phyloP scores from a whole-genome alignment of 2,797 vertebrate species.

The Psittacula derbiana region DNA sequence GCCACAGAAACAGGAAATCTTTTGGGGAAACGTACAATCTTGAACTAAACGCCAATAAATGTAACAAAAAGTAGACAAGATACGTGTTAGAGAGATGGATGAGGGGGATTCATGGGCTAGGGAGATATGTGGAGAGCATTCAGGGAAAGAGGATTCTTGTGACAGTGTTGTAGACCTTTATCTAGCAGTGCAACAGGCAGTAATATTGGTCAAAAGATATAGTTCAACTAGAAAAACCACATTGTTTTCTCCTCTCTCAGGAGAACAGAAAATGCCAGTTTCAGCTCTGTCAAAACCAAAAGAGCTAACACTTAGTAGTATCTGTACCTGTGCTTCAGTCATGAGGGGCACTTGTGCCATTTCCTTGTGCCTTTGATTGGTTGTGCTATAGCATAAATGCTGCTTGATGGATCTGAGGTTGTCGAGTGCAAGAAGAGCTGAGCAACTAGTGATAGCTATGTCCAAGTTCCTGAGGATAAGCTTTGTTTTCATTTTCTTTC shows the following conservation, averaged over 20 bases:
- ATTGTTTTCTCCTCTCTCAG: background rate
- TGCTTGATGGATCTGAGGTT: background rate
- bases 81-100: background rate
- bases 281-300: background rate
- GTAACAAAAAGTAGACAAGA: background rate
- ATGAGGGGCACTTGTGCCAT: background rate
- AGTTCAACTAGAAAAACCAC: background rate
- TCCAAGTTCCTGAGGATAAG: background rate
- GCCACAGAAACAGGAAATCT: conserved; percentile 9
- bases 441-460: background rate
- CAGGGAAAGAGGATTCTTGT: background rate
- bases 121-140: background rate
- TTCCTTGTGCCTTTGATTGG: background rate
- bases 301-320: background rate
- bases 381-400: background rate
- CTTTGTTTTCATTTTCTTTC: background rate
- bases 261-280: background rate
- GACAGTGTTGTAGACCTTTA: background rate
- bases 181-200: background rate
- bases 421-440: background rate
- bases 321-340: background rate
- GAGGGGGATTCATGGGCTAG: background rate
- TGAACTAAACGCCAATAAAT: conserved; percentile 37
- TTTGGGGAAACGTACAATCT: background rate
- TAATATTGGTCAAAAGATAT: background rate